phyloP scores from a whole-genome alignment of 2,888 invertebrate species.

The Athripsodes cinereus region DNA sequence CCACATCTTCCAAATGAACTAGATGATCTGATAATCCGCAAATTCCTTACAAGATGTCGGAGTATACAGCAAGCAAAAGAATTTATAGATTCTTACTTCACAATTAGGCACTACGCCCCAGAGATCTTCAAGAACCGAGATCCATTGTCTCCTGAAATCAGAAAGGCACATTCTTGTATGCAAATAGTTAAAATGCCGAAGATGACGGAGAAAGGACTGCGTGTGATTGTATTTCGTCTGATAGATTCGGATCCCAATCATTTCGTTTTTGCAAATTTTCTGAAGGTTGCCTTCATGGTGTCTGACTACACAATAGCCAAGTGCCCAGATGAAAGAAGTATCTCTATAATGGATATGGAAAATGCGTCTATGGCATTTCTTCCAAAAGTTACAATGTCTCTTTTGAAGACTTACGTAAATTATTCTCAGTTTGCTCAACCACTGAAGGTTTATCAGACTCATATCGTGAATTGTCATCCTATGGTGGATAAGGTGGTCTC shows the following conservation, averaged over 20 bases:
- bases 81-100: slow-evolving; percentile 50
- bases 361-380: not conserved
- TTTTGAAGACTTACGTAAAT: not conserved
- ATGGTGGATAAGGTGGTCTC: slow-evolving; percentile 58
- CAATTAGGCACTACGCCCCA: slow-evolving; percentile 51
- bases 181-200: slow-evolving; percentile 64
- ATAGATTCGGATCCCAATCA: slow-evolving; percentile 56
- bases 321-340: not conserved
- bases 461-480: slow-evolving; percentile 59
- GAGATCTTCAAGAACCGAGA: slow-evolving; percentile 57
- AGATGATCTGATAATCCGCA: not conserved
- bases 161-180: slow-evolving; percentile 51
- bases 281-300: not conserved
- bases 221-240: slow-evolving; percentile 60
- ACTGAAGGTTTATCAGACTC: slow-evolving; percentile 59
- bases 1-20: not conserved
- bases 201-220: slow-evolving; percentile 60
- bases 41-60: not conserved
- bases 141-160: slow-evolving; percentile 47
- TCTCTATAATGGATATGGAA: not conserved
- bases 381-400: not conserved
- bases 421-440: slow-evolving; percentile 60
- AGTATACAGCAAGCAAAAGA: not conserved
- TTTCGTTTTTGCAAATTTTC: slow-evolving; percentile 47
- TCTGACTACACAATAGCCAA: not conserved